Percentiles rank a stretch among this genome's conserved stretches.
Evolutionary conservation across 37 sponge, comb jelly and placozoan species (phyloP).

Genomic region (Mnemiopsis leidyi): DNA sequence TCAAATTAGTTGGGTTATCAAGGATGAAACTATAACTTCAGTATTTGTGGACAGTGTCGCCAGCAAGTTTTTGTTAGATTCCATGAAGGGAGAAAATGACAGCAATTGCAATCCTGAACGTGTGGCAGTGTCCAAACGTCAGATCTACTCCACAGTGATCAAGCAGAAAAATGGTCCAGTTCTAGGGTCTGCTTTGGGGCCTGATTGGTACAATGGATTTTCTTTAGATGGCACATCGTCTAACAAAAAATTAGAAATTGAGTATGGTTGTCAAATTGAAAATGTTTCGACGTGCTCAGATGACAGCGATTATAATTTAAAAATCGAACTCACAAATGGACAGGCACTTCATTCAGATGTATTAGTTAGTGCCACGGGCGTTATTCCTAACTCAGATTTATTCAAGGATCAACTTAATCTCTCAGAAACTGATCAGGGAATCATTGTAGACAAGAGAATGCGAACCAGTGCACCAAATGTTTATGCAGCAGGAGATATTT

Average conservation of each 20-base stretch:
- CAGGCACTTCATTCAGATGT: conserved; percentile 84
- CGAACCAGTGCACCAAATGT: conserved; percentile 74
- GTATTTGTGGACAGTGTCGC: conserved; percentile 95
- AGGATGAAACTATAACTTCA: conserved; percentile 78
- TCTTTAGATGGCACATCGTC: conserved; percentile 69
- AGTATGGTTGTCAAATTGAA: conserved; percentile 80
- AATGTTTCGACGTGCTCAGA: conserved; percentile 63
- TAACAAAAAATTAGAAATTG: conserved; percentile 76
- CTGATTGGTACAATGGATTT: conserved; percentile 86
- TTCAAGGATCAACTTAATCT: not conserved
- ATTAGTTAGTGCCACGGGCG: conserved; percentile 95
- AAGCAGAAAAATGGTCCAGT: not conserved
- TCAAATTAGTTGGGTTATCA: conserved; percentile 92
- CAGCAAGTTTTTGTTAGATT: conserved; percentile 85
- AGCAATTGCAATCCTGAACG: not conserved
- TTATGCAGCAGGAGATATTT: conserved; percentile 98
- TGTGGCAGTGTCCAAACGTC: not conserved
- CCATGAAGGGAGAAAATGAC: conserved; percentile 25
- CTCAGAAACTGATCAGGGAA: conserved; percentile 72
- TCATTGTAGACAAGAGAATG: conserved; percentile 88
- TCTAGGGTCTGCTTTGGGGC: conserved; percentile 89
- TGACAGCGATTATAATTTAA: conserved; percentile 57
- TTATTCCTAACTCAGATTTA: conserved; percentile 70
- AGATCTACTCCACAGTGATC: not conserved
- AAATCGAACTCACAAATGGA: conserved; percentile 84